Conservation (phyloP, 2,797 vertebrate genomes). For the Enteromius paludinosus region DNA sequence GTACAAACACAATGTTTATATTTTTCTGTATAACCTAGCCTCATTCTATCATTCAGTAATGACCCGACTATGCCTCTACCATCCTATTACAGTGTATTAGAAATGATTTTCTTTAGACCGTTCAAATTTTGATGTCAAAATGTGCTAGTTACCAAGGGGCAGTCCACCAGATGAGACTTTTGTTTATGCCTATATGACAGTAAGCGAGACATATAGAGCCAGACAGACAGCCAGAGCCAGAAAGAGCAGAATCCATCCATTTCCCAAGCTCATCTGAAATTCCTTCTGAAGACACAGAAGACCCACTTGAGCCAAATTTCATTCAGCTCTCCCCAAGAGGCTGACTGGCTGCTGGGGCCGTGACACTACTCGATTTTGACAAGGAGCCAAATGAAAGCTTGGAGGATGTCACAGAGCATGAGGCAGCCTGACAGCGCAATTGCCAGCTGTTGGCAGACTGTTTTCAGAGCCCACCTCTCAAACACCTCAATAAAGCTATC, state of each 20-base stretch:
- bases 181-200: background rate
- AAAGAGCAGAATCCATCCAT: constrained; percentile 35
- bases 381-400: constrained; percentile 57
- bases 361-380: constrained; percentile 58
- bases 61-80: background rate
- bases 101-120: background rate
- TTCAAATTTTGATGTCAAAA: constrained; percentile 1
- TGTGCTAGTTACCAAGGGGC: background rate
- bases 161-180: background rate
- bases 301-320: constrained; percentile 44
- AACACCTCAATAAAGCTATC: constrained; percentile 56
- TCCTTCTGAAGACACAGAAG: constrained; percentile 48
- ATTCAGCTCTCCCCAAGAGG: constrained; percentile 35
- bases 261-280: constrained; percentile 51
- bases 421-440: constrained; percentile 50
- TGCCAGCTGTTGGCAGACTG: constrained; percentile 49
- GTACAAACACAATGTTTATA: background rate
- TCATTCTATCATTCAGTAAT: constrained; percentile 13
- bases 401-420: constrained; percentile 47
- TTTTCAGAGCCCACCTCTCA: constrained; percentile 49
- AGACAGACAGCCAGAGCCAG: constrained; percentile 3
- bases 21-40: background rate
- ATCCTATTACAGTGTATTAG: constrained; percentile 7
- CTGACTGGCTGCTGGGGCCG: constrained; percentile 26
- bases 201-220: background rate